Percentiles rank a stretch among this genome's conserved stretches.
Evolutionary conservation across 2,797 vertebrate genomes (phyloP).

Genomic region (Danio jaintianensis): DNA sequence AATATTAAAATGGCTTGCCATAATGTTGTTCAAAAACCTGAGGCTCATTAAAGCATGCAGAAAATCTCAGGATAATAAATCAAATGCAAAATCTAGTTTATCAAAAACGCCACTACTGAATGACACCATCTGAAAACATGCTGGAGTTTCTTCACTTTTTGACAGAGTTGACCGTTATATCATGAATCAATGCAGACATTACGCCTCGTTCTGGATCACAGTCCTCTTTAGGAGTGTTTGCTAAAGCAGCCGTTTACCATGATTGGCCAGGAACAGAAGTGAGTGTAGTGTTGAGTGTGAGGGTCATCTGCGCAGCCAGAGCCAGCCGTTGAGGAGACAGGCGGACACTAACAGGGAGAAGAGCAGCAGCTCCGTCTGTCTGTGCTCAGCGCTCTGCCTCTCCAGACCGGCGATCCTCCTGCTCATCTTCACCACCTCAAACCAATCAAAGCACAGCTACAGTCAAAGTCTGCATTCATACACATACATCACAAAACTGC

Average conservation of each 20-base stretch:
- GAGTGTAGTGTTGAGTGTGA: neutral
- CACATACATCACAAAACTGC: no score
- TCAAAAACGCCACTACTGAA: neutral
- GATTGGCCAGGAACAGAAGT: constrained; percentile 10
- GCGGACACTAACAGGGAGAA: constrained; percentile 77
- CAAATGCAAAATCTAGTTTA: neutral
- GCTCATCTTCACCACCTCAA: constrained; percentile 79
- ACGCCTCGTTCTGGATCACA: neutral
- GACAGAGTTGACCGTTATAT: neutral
- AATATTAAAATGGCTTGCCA: no score
- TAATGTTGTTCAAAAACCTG: no score
- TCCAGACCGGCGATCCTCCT: constrained; percentile 77
- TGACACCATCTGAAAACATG: neutral
- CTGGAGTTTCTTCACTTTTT: neutral
- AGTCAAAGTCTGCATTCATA: neutral
- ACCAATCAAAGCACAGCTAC: constrained; percentile 43
- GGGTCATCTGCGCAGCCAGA: constrained; percentile 81
- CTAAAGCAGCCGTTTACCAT: constrained; percentile 22
- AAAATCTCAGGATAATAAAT: neutral
- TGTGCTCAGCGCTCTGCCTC: constrained; percentile 70
- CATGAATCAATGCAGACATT: neutral
- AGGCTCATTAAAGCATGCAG: no score
- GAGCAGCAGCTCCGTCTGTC: constrained; percentile 76
- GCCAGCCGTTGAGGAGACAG: constrained; percentile 82
- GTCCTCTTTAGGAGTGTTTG: neutral